These are phyloP conservation scores for Nannospalax galili DNA, from an alignment of 2,113 vertebrate species.

Conservation along the genomic window DNA sequence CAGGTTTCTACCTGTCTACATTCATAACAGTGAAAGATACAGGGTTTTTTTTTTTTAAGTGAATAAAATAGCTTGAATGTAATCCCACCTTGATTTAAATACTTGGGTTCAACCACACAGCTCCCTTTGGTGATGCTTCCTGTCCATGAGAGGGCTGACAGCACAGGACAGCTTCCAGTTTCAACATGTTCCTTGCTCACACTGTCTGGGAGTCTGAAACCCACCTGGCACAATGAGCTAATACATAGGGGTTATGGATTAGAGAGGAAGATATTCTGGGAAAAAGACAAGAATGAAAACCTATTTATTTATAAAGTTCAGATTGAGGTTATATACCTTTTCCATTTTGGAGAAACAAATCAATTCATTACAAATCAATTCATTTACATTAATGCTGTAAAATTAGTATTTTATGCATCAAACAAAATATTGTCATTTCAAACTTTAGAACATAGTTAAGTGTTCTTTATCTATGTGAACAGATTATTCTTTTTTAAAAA, in stretches of 20 bases:
- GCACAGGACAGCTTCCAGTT: slow-evolving; percentile 37
- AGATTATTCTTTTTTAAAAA: background rate
- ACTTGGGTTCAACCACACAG: slow-evolving; percentile 41
- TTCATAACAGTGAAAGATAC: slow-evolving; percentile 46
- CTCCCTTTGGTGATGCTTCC: slow-evolving; percentile 33
- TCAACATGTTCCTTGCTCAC: background rate
- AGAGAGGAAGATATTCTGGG: slow-evolving; percentile 24
- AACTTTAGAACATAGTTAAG: slow-evolving; percentile 4
- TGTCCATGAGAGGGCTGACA: slow-evolving; percentile 56
- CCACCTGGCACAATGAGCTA: slow-evolving; percentile 11
- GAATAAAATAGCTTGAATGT: slow-evolving; percentile 40
- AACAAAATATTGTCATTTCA: slow-evolving; percentile 26
- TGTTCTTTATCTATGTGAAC: slow-evolving; percentile 33
- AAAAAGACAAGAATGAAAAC: slow-evolving; percentile 19
- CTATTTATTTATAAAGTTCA: slow-evolving; percentile 58
- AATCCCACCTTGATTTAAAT: slow-evolving; percentile 64
- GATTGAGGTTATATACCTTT: slow-evolving; percentile 6
- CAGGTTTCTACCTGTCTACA: slow-evolving; percentile 54
- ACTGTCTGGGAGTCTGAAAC: background rate
- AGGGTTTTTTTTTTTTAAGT: background rate
- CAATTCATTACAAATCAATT: no score
- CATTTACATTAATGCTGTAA: background rate
- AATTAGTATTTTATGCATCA: slow-evolving; percentile 23
- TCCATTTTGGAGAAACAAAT: background rate
- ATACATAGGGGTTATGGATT: background rate